Percentiles rank a stretch among this genome's conserved stretches.
These are phyloP conservation scores for Idris sp. DNA, from an alignment of 1,140 invertebrate genomes.

Conservation along the genomic window DNA sequence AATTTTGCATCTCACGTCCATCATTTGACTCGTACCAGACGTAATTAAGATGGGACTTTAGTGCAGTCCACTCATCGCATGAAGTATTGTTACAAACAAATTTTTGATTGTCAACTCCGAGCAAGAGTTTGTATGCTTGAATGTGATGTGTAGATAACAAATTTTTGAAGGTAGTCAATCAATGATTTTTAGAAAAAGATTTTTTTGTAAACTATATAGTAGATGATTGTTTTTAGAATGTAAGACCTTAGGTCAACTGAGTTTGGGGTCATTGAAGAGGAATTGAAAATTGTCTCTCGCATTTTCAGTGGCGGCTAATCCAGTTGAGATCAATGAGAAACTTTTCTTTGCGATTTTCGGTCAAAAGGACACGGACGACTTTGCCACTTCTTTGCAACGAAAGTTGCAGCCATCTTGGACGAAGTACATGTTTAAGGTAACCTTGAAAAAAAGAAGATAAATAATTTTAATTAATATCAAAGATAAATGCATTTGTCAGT, in stretches of 20 bases:
- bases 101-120: slow-evolving; percentile 9
- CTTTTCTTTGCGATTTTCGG: slow-evolving; percentile 99
- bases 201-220: slow-evolving; percentile 32
- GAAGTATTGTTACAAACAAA: slow-evolving; percentile 31
- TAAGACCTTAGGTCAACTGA: neutral
- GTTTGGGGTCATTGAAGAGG: no score
- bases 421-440: slow-evolving; percentile 87
- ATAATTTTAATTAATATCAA: no score
- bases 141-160: slow-evolving; percentile 38
- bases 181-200: no score
- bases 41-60: slow-evolving; percentile 6
- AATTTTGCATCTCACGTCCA: slow-evolving; percentile 18
- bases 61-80: slow-evolving; percentile 53
- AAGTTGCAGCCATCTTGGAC: slow-evolving; percentile 85
- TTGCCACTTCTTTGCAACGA: slow-evolving; percentile 78
- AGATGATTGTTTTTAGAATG: slow-evolving; percentile 29
- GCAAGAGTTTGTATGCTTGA: slow-evolving; percentile 37
- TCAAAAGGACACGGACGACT: slow-evolving; percentile 91
- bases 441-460: no score
- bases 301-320: slow-evolving; percentile 91
- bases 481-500: no score
- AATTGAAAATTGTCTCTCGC: slow-evolving; percentile 67
- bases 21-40: slow-evolving; percentile 1
- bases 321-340: slow-evolving; percentile 95
- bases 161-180: slow-evolving; percentile 42